A percentile compares a stretch with the other conserved stretches of the same genome.
phyloP scores from a whole-genome alignment of 1,140 invertebrate genomes.

The Dryas iulia region DNA sequence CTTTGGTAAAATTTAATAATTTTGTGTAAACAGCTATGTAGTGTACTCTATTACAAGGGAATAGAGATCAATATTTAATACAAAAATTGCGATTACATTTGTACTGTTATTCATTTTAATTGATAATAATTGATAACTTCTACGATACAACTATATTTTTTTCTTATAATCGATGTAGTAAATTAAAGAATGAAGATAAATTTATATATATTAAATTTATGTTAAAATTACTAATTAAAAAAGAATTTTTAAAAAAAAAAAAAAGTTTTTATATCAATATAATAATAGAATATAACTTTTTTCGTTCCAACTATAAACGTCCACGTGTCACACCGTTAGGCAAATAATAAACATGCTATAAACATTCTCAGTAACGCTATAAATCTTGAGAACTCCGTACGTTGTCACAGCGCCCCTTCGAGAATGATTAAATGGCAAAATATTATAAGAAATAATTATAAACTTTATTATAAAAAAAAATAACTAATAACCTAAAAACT shows the following conservation, averaged over 20 bases:
- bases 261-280: neutral
- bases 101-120: conserved; percentile 6
- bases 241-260: neutral
- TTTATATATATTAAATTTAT: neutral
- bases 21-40: neutral
- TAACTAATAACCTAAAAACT: no score
- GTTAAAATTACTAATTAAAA: neutral
- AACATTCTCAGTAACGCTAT: neutral
- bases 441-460: neutral
- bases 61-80: neutral
- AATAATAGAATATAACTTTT: no score
- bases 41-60: neutral
- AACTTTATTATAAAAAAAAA: no score
- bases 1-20: conserved; percentile 12
- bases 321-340: neutral
- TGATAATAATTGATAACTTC: conserved; percentile 6
- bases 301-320: neutral
- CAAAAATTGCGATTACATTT: neutral
- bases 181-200: neutral
- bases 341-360: conserved; percentile 4
- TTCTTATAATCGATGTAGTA: conserved; percentile 5
- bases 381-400: neutral
- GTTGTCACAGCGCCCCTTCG: neutral
- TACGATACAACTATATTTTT: neutral
- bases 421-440: neutral